Base-by-base conservation (phyloP, 1,140 invertebrate genomes). In the Caenorhabditis latens region DNA sequence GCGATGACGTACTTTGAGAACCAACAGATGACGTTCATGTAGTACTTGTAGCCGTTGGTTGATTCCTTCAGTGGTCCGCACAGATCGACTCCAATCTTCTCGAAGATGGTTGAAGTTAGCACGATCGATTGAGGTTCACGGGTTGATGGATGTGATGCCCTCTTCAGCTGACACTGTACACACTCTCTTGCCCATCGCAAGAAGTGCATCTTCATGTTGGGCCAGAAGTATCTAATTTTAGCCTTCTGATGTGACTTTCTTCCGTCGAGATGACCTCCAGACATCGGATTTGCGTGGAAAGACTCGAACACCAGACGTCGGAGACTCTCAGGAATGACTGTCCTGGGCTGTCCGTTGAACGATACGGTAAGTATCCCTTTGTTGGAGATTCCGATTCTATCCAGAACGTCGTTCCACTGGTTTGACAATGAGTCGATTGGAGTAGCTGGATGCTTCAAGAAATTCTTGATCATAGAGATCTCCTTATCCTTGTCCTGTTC, bases 31-130 rank as follows among this genome's bases (percentile, higher is more conserved):
- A 86, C 48, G 48, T 75, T 55, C 42, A 85, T 5, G 7, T 32
- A 19, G 63, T 83, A 86, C n/a, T 43, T 48, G 85, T 86, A 79
- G 21, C 67, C 85, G 9, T 19, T 8, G 6, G 16, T 46, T 13
- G 63, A 83, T 4, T 13, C 32, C 19, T 24, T 75, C 42, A 42
- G 11, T 79, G 40, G 63, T 42, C 75, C 75, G 4, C 53, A 32
- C 16, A 86, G 46, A 46, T 86, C 85, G 4, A 86, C 43, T 67
- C 85, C 65, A n/a, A 86, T n/a, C 42, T 75, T 55, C 48, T 79
- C 67, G 43, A 86, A 55, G 4, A 79, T 14, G 5, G n/a, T 24
- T 6, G 48, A 14, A 3, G 85, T 53, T 6, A 19, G 9, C 13
- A 86, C 57, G 14, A 63, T n/a, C 7, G 16, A 42, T 21, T 55